Evolutionary conservation across 2,797 vertebrate genomes (phyloP), one percentile per base, ranked within the genome.

Genomic region (Setipinna tenuifilis): DNA sequence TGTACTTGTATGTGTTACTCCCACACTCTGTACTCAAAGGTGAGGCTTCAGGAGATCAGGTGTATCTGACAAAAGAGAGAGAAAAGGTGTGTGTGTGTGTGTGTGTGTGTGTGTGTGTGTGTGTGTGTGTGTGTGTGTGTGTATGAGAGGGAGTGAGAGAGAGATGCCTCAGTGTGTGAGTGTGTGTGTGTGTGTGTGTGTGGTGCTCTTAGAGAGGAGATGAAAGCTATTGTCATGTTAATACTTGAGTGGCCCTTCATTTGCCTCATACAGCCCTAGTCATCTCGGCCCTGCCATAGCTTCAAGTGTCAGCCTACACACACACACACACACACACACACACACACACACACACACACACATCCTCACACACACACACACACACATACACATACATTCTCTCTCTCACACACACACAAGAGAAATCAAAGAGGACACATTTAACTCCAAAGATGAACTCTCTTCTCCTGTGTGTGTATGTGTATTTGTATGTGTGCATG

Each of bases 31-130:
- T 71, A 31, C 12, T 31, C 68, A 71, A 31, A 71, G 68, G 28
- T 71, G 71, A 78, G 19, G 71, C 5, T 10, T 21, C 6, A 44
- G 71, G 71, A 78, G 17, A 78, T 78, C 71, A 78, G 71, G 71
- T 78, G 71, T 21, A 78, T 41, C 35, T 78, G 35, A 78, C 71
- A 78, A 78, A 78, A 21, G 71, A 78, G 16, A 44, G 35, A 78
- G 17, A n/a, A 78, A 78, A 44, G 4, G 88, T 89, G 89, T 88
- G 86, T 92, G 87, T 89, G 86, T 93, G 90, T 86, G 75, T 83
- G 84, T 78, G 87, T 86, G 85, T 85, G 87, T 85, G 88, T 90
- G 84, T 89, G 9, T 87, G 87, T 14, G 87, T 83, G 88, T 90
- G 86, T 88, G 87, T 88, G 85, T 88, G 85, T 85, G 35, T 82